Percentiles rank a stretch among this genome's conserved stretches.
These are phyloP conservation scores for Sarcophaga variegata DNA, from an alignment of 2,888 invertebrate species.

Conservation along the genomic window DNA sequence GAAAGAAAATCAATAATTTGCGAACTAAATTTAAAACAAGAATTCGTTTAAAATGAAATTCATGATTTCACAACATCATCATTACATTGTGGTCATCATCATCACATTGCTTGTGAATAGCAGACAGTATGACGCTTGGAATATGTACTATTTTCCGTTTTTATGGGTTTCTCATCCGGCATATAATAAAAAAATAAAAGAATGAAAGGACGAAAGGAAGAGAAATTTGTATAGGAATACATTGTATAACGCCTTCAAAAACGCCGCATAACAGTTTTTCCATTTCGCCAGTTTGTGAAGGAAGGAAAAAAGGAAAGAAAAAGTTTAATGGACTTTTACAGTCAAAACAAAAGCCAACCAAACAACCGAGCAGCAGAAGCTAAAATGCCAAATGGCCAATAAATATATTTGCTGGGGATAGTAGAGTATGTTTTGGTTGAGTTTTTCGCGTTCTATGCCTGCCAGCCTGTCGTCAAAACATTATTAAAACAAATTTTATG, in stretches of 20 bases:
- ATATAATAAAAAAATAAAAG: too few relatives aligned
- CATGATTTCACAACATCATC: too few relatives aligned
- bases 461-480: conserved; percentile 47
- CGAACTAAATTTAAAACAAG: too few relatives aligned
- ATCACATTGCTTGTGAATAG: background rate
- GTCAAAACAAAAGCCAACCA: conserved; percentile 54
- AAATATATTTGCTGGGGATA: too few relatives aligned
- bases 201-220: conserved; percentile 11
- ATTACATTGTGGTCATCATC: background rate
- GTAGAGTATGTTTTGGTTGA: background rate
- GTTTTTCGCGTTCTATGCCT: background rate
- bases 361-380: background rate
- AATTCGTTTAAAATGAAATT: too few relatives aligned
- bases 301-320: background rate
- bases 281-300: background rate
- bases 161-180: conserved; percentile 1
- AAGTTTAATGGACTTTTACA: conserved; percentile 64
- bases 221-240: conserved; percentile 19
- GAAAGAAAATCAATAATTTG: too few relatives aligned
- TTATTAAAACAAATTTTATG: conserved; percentile 48
- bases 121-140: conserved; percentile 54
- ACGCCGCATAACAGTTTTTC: too few relatives aligned
- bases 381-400: too few relatives aligned
- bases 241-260: conserved; percentile 36
- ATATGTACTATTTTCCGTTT: background rate